phyloP scores from a whole-genome alignment of 1,140 invertebrate genomes.

The Drosophila pectinifera region DNA sequence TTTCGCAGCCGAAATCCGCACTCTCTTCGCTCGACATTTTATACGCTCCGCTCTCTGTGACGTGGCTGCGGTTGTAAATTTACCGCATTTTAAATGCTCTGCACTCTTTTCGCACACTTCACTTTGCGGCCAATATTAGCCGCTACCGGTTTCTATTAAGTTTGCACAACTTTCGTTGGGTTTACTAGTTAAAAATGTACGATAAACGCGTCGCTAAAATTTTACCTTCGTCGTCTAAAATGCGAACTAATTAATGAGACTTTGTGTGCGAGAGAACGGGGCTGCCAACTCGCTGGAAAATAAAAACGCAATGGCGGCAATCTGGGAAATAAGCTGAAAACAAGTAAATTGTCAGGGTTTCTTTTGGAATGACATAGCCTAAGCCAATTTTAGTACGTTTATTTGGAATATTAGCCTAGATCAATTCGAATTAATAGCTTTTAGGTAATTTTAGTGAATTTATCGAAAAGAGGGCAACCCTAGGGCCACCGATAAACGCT shows the following conservation, averaged over 20 bases:
- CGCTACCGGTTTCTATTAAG: slow-evolving; percentile 67
- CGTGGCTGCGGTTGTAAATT: slow-evolving; percentile 77
- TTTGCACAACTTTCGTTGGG: slow-evolving; percentile 44
- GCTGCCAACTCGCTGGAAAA: slow-evolving; percentile 59
- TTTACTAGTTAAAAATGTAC: slow-evolving; percentile 52
- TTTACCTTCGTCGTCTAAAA: slow-evolving; percentile 82
- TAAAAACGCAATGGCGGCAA: slow-evolving; percentile 69
- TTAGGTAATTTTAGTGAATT: not conserved
- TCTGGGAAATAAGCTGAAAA: not conserved
- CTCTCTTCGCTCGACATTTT: slow-evolving; percentile 41
- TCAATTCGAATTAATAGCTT: slow-evolving; percentile 8
- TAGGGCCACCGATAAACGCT: slow-evolving; percentile 42
- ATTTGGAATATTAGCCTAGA: not conserved
- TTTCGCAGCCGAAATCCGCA: slow-evolving; percentile 55
- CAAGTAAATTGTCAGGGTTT: not conserved
- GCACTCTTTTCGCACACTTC: slow-evolving; percentile 29
- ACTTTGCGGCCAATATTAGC: slow-evolving; percentile 26
- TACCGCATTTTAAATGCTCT: slow-evolving; percentile 63
- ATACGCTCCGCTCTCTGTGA: slow-evolving; percentile 55
- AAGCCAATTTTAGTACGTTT: not conserved
- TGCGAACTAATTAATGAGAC: slow-evolving; percentile 81
- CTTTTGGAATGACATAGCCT: not conserved
- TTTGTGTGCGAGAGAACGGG: slow-evolving; percentile 57
- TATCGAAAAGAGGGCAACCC: slow-evolving; percentile 50
- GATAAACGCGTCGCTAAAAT: slow-evolving; percentile 72